Percentiles rank a stretch among this genome's conserved stretches.
phyloP scores from a whole-genome alignment of 2,113 vertebrate species.

The Grallaria varia region DNA sequence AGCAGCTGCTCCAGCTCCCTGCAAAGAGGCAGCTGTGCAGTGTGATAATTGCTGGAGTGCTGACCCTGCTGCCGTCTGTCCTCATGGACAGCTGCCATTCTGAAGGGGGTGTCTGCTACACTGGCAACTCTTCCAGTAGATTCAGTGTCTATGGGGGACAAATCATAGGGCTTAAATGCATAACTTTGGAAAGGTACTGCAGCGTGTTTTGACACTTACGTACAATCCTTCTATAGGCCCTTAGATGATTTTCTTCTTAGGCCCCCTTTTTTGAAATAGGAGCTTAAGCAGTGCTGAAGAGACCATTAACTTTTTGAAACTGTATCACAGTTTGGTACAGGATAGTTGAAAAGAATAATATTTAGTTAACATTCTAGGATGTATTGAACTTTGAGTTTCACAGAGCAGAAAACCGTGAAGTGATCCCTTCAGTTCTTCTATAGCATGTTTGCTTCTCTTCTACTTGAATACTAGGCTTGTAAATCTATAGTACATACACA shows the following conservation, averaged over 20 bases:
- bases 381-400: not conserved
- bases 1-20: not conserved
- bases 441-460: not conserved
- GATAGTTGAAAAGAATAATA: not conserved
- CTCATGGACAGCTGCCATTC: not conserved
- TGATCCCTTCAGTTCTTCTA: not conserved
- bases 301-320: not conserved
- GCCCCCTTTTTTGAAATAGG: not conserved
- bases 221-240: rapidly evolving
- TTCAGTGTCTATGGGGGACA: not conserved
- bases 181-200: rapidly evolving
- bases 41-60: not conserved
- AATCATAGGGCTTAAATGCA: not conserved
- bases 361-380: not conserved
- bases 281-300: not conserved
- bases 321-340: not conserved
- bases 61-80: rapidly evolving
- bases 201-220: not conserved
- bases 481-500: not conserved
- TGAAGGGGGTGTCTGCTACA: not conserved
- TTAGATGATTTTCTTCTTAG: not conserved
- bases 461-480: not conserved
- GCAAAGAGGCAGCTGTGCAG: not conserved
- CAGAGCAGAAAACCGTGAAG: not conserved
- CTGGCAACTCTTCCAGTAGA: not conserved